These are phyloP conservation scores for Caenorhabditis virilis DNA, from an alignment of 2,888 invertebrate species.

Conservation along the genomic window DNA sequence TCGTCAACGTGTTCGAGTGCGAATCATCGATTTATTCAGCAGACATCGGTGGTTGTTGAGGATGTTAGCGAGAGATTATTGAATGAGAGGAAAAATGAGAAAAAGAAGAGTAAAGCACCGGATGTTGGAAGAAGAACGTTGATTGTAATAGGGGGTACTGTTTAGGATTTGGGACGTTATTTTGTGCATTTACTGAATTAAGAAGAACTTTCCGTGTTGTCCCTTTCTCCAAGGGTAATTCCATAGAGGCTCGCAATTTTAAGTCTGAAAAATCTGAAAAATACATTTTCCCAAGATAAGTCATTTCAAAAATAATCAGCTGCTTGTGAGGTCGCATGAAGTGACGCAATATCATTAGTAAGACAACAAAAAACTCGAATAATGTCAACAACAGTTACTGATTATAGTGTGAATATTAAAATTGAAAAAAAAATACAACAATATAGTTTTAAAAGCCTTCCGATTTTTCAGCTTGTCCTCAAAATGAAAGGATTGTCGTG, in stretches of 20 bases:
- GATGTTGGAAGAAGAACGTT: conserved; percentile 26
- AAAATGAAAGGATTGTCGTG: conserved; percentile 71
- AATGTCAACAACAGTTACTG: no score
- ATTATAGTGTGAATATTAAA: not conserved
- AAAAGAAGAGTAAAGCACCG: conserved; percentile 12
- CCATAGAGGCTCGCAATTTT: no score
- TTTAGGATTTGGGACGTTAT: no score
- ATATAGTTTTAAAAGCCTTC: not conserved
- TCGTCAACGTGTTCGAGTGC: conserved; percentile 13
- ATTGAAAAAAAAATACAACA: not conserved
- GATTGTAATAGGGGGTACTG: conserved; percentile 15
- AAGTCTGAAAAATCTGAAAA: no score
- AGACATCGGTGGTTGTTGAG: conserved; percentile 18
- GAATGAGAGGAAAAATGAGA: not conserved
- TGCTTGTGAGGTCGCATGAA: no score
- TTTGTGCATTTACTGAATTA: no score
- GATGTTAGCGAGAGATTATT: conserved; percentile 12
- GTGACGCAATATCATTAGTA: no score
- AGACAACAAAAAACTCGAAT: no score
- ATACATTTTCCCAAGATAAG: not conserved
- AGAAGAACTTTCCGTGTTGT: no score
- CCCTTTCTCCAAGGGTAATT: no score
- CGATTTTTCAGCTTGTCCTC: conserved; percentile 72
- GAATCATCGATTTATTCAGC: conserved; percentile 14
- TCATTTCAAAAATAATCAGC: not conserved